A percentile compares a stretch with the other conserved stretches of the same genome.
phyloP scores from a whole-genome alignment of 2,797 vertebrate species.

The Hydrolagus colliei region DNA sequence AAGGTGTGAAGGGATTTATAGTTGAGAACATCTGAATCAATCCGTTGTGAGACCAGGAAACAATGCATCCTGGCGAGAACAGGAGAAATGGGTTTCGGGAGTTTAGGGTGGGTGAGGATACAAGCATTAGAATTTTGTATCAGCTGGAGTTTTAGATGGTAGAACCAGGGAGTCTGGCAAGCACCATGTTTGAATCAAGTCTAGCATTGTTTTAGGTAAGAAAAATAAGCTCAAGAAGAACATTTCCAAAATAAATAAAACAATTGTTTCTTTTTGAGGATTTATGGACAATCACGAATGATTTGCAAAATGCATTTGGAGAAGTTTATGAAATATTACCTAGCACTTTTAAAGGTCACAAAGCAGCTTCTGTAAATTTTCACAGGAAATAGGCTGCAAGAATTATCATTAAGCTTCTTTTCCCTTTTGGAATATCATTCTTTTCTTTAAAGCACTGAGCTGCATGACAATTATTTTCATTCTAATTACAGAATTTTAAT shows the following conservation, averaged over 20 bases:
- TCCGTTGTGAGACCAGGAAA: too few species aligned
- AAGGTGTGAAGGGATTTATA: too few species aligned
- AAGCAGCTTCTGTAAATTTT: slow-evolving; percentile 4
- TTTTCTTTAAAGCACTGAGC: slow-evolving; percentile 76
- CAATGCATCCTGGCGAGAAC: too few species aligned
- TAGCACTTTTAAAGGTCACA: slow-evolving; percentile 10
- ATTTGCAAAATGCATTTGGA: background rate
- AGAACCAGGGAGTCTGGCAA: too few species aligned
- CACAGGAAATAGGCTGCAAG: slow-evolving; percentile 9
- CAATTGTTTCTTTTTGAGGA: background rate
- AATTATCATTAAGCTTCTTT: slow-evolving; percentile 65
- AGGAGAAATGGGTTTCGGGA: too few species aligned
- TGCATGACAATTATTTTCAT: slow-evolving; percentile 94
- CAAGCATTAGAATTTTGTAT: too few species aligned
- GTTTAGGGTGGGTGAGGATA: too few species aligned
- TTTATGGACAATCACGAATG: background rate
- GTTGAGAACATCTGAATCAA: too few species aligned
- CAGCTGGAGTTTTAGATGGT: too few species aligned
- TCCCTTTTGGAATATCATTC: slow-evolving; percentile 76
- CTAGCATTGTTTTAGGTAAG: too few species aligned
- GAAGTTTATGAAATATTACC: background rate
- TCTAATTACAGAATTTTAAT: slow-evolving; percentile 99
- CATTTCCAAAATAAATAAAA: background rate
- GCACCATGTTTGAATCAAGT: too few species aligned
- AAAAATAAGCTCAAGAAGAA: background rate